Evolutionary conservation across 1,140 invertebrate species (phyloP), one percentile per base, ranked within the genome.

Genomic region (Hesperophylax magnus): DNA sequence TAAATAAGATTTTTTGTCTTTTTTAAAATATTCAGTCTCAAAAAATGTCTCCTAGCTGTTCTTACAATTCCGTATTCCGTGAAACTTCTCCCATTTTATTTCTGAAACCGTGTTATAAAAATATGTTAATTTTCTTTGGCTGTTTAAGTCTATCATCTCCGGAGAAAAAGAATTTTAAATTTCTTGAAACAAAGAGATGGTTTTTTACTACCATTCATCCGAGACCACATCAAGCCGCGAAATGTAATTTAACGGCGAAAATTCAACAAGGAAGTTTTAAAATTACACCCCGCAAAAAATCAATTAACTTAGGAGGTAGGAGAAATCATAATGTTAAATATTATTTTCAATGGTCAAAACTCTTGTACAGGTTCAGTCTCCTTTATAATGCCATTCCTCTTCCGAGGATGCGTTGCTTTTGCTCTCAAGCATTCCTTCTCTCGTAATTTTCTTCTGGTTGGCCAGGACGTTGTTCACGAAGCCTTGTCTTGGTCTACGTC

Each of bases 41-140:
- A 71, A 47, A 71, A 31, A 39, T 53, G 67, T 52, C 67, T 71
- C n/a, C 3, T 52, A 53, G 31, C 67, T 24, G 6, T 22, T 27
- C 18, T 22, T 47, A n/a, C 15, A 67, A 18, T 67, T 67, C 34
- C n/a, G 14, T 67, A n/a, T 17, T 72, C 63, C 18, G 22, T 3
- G 52, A 54, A 72, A 72, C 47, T 54, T 54, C 3, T 22, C 47
- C 67, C n/a, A 54, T 72, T 54, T 72, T 72, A 72, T 72, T 72
- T 27, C n/a, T 24, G 47, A 27, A 53, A 72, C 39, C 53, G 47
- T 72, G 69, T 22, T 54, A 22, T 17, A 72, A 54, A 53, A 72
- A 72, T 72, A 54, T 53, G 69, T 52, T 56, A 72, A 72, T 72
- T 72, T 72, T 53, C n/a, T 72, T 72, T 53, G 11, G 22, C 47